Evolutionary conservation across 2,797 vertebrate species (phyloP), one percentile per base, ranked within the genome.

Genomic region (Trichosurus vulpecula): DNA sequence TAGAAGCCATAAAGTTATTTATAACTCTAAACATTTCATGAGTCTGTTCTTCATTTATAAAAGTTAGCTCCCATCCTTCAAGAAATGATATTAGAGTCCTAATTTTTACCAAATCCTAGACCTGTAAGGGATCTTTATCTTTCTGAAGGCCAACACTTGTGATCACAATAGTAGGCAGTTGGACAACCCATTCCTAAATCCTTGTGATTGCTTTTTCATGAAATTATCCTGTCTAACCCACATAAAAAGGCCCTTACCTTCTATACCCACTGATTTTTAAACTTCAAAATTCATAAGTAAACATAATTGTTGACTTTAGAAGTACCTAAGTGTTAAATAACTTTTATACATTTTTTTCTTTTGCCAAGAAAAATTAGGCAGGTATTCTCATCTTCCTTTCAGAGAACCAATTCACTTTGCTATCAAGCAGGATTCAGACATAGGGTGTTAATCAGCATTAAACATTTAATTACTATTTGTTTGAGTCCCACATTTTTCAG

Each of bases 401-500:
- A 96, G 58, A 95, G 11, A 47, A 91, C 74, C 90, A 87, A 29
- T 14, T 90, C 51, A 52, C 95, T 87, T 93, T 92, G n/a, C 91
- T 29, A 74, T 96, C 30, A 97, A 97, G 97, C 91, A 89, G 41
- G 3, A 93, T 22, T 94, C 6, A 66, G 92, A 47, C 66, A 29
- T 8, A 51, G 94, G 91, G 94, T 81, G 94, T 97, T 97, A 94
- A 97, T 98, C 55, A 56, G 93, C 96, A 92, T 95, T 13, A 92
- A 95, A 96, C 96, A 9, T 94, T 98, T 97, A 97, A 98, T 96
- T 97, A 98, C 90, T 90, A 57, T 92, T 97, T 96, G 57, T 96
- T 92, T 91, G 95, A 96, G 95, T 19, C 55, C 66, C 90, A 56
- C 35, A 0, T 94, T 97, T 98, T 98, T 95, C 97, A 95, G 96